phyloP scores from a whole-genome alignment of 1,140 invertebrate species.

The Hylyphantes graminicola region DNA sequence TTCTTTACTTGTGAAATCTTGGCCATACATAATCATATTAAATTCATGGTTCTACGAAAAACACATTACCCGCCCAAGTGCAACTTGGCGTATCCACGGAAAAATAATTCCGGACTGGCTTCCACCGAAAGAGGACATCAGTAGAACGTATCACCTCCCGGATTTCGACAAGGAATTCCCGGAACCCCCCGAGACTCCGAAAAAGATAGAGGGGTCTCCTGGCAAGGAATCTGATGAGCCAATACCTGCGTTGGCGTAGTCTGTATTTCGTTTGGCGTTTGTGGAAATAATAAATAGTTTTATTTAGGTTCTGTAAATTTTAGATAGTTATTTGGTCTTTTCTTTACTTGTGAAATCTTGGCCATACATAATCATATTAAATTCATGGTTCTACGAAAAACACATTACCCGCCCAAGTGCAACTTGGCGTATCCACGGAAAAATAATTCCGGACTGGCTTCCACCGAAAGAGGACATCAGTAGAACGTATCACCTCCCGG shows the following conservation, averaged over 20 bases:
- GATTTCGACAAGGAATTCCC: conserved; percentile 49
- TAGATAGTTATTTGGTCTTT: too few species aligned
- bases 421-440: conserved; percentile 91
- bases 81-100: conserved; percentile 90
- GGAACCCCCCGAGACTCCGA: too few species aligned
- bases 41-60: conserved; percentile 99
- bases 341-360: too few species aligned
- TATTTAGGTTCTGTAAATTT: too few species aligned
- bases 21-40: too few species aligned
- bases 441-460: conserved; percentile 90
- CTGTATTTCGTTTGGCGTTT: too few species aligned
- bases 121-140: conserved; percentile 68
- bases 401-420: conserved; percentile 92
- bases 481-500: conserved; percentile 60
- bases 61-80: conserved; percentile 89
- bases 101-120: conserved; percentile 93
- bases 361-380: too few species aligned
- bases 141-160: conserved; percentile 59
- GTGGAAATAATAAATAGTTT: too few species aligned
- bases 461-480: conserved; percentile 68
- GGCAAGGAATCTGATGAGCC: too few species aligned
- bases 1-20: too few species aligned
- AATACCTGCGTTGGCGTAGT: too few species aligned
- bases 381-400: conserved; percentile 98
- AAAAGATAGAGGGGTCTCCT: too few species aligned